Conservation (phyloP, 2,888 invertebrate species). For the Luperina nickerlii region DNA sequence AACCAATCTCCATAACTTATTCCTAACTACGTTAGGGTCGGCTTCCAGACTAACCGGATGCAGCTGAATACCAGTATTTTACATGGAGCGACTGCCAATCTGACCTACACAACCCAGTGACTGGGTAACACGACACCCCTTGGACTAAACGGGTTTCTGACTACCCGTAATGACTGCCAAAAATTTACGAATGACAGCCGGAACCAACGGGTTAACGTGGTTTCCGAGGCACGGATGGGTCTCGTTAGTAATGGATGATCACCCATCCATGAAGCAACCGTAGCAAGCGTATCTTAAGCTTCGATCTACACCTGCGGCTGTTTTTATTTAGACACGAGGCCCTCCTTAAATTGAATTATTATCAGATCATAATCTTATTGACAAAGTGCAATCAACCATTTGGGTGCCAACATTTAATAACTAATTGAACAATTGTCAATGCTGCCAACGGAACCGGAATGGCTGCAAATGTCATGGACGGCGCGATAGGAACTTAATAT, state of each 20-base stretch:
- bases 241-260: neutral
- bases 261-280: neutral
- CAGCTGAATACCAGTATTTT: neutral
- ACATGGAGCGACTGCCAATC: neutral
- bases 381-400: conserved; percentile 26
- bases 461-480: conserved; percentile 58
- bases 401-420: conserved; percentile 35
- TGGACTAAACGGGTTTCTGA: neutral
- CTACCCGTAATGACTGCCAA: neutral
- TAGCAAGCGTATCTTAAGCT: neutral
- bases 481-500: conserved; percentile 37
- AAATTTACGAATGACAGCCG: neutral
- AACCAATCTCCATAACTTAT: neutral
- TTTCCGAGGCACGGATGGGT: neutral
- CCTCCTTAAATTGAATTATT: neutral
- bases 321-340: neutral
- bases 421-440: conserved; percentile 67
- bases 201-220: neutral
- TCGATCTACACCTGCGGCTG: neutral
- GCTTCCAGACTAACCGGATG: neutral
- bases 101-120: neutral
- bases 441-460: conserved; percentile 54
- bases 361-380: conserved; percentile 22
- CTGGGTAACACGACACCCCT: neutral
- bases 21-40: neutral